Conservation (phyloP, 1,140 invertebrate species). For the Sitophilus oryzae region DNA sequence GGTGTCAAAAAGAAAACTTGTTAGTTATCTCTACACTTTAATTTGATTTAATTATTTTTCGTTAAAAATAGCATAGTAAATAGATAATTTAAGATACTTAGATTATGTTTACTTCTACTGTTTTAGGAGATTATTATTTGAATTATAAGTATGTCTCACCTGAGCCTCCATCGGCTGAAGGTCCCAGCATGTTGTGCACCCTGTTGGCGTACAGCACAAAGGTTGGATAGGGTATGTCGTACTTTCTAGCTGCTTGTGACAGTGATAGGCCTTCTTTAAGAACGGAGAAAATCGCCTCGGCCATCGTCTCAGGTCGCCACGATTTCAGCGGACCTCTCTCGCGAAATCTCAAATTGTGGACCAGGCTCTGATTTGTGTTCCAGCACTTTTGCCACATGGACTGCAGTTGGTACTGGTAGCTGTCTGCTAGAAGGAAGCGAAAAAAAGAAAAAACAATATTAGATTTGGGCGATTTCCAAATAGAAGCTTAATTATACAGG, state of each 20-base stretch:
- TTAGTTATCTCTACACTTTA: too few species aligned
- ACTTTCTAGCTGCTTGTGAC: slow-evolving; percentile 84
- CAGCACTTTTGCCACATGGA: slow-evolving; percentile 93
- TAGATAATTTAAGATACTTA: too few species aligned
- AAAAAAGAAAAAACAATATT: slow-evolving; percentile 18
- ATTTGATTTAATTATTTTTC: too few species aligned
- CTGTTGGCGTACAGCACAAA: slow-evolving; percentile 90
- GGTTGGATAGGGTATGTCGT: slow-evolving; percentile 89
- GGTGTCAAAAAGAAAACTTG: too few species aligned
- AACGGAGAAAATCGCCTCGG: slow-evolving; percentile 86
- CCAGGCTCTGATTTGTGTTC: slow-evolving; percentile 82
- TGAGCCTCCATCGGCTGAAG: slow-evolving; percentile 78
- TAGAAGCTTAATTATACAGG: background rate
- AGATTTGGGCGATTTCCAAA: slow-evolving; percentile 1
- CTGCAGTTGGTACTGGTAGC: slow-evolving; percentile 89
- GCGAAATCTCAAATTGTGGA: slow-evolving; percentile 83
- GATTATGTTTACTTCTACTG: too few species aligned
- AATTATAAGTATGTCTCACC: too few species aligned
- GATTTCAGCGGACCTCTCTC: slow-evolving; percentile 86
- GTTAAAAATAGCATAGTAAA: too few species aligned
- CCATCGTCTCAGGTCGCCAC: slow-evolving; percentile 90
- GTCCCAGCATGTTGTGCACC: slow-evolving; percentile 89
- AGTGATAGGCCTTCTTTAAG: slow-evolving; percentile 82
- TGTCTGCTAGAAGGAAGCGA: slow-evolving; percentile 65
- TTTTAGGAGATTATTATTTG: too few species aligned